These are phyloP conservation scores for Cerceris ruficornis DNA, from an alignment of 2,888 invertebrate species.

Conservation along the genomic window DNA sequence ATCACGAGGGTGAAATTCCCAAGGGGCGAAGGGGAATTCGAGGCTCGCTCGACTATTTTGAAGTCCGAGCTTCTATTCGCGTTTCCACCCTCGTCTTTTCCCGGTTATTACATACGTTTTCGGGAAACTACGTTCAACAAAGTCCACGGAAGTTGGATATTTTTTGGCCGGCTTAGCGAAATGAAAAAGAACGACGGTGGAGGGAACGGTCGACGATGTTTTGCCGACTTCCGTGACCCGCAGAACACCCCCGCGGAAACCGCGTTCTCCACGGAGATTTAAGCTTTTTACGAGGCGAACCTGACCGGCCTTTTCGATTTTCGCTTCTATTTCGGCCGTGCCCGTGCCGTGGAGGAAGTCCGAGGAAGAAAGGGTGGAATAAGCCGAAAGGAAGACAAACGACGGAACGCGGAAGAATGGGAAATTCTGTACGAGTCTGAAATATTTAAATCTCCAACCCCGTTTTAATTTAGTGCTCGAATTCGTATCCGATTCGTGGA, in stretches of 20 bases:
- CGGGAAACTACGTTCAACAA: neutral
- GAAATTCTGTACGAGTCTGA: too few species aligned
- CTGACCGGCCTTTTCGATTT: constrained; percentile 4
- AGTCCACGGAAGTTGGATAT: too few species aligned
- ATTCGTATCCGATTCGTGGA: too few species aligned
- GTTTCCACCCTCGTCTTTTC: too few species aligned
- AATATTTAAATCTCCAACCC: too few species aligned
- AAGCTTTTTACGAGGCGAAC: constrained; percentile 10
- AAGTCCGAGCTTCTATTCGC: too few species aligned
- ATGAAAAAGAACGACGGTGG: neutral
- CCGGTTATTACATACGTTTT: too few species aligned
- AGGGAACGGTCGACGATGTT: neutral
- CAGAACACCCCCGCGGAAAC: neutral
- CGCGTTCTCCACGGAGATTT: constrained; percentile 1
- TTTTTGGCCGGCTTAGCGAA: neutral
- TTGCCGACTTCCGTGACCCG: neutral
- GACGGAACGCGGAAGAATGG: neutral
- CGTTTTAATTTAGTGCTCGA: too few species aligned
- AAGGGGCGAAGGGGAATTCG: too few species aligned
- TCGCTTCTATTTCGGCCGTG: constrained; percentile 3
- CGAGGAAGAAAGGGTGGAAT: neutral
- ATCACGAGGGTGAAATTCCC: too few species aligned
- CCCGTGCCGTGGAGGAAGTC: neutral
- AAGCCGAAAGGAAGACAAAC: neutral
- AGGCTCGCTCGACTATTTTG: too few species aligned